Percentiles rank a stretch among this genome's conserved stretches.
phyloP scores from a whole-genome alignment of 1,140 invertebrate genomes.

The Ephestia elutella region DNA sequence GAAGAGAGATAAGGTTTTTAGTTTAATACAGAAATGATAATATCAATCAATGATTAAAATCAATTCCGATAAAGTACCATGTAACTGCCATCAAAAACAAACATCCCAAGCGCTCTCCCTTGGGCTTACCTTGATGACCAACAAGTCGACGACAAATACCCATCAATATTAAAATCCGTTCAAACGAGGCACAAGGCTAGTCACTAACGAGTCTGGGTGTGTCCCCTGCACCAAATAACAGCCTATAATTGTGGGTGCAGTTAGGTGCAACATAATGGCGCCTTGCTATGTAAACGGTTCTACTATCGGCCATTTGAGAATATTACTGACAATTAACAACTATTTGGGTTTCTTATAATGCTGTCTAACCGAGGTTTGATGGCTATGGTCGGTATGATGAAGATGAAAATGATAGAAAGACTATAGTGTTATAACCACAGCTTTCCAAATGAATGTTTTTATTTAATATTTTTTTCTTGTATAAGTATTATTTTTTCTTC shows the following conservation, averaged over 20 bases:
- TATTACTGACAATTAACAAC: conserved; percentile 18
- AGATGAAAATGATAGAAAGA: too few relatives aligned
- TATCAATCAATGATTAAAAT: too few relatives aligned
- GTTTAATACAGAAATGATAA: too few relatives aligned
- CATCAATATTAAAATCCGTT: conserved; percentile 5
- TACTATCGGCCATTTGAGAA: conserved; percentile 24
- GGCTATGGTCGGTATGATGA: too few relatives aligned
- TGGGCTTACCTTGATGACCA: background rate
- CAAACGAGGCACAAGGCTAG: conserved; percentile 55
- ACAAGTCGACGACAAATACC: conserved; percentile 11
- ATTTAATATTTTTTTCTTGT: too few relatives aligned
- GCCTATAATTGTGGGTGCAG: conserved; percentile 62
- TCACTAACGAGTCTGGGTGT: conserved; percentile 65
- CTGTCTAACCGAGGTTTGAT: background rate
- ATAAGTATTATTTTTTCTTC: too few relatives aligned
- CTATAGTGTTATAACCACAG: too few relatives aligned
- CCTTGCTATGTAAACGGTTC: conserved; percentile 28
- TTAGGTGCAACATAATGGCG: conserved; percentile 46
- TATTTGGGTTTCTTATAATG: background rate
- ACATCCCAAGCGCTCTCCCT: background rate
- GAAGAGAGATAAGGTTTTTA: too few relatives aligned
- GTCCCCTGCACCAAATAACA: conserved; percentile 60
- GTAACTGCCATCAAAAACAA: too few relatives aligned
- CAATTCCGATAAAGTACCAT: too few relatives aligned
- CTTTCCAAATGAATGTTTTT: too few relatives aligned